Conservation (phyloP, 2,797 vertebrate species). For the Gymnopithys bicolor region DNA sequence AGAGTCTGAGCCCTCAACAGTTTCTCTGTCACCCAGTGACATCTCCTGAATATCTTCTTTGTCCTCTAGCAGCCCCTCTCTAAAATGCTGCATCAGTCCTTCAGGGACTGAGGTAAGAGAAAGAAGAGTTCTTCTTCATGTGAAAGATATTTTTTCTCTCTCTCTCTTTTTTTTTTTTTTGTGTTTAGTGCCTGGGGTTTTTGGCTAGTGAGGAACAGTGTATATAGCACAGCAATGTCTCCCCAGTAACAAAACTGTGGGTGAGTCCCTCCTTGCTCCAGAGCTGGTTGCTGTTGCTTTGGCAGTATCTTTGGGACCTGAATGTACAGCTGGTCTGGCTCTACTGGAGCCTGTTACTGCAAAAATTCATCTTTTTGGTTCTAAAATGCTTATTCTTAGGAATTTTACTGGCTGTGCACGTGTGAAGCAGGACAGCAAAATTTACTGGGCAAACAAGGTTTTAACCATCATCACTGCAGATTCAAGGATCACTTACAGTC, state of each 20-base stretch:
- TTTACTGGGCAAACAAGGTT: not conserved
- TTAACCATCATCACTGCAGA: not conserved
- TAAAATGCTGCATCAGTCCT: rapidly evolving
- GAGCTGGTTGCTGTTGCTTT: not conserved
- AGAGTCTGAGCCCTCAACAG: not conserved
- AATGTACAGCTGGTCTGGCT: not conserved
- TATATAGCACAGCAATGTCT: not conserved
- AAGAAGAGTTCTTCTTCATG: not conserved
- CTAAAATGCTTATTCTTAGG: not conserved
- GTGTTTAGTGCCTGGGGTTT: not conserved
- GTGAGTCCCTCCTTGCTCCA: not conserved
- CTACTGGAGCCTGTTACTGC: not conserved
- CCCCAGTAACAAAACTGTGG: not conserved
- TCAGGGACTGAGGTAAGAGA: not conserved
- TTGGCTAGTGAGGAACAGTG: not conserved
- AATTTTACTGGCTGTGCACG: not conserved
- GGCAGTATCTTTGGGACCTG: not conserved
- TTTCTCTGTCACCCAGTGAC: rapidly evolving
- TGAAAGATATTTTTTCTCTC: not conserved
- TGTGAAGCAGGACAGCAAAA: not conserved
- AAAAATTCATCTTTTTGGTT: not conserved
- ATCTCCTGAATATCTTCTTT: rapidly evolving
- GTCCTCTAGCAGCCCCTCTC: rapidly evolving
- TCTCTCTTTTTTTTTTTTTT: rapidly evolving
- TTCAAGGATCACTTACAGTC: not conserved